Evolutionary conservation across 2,113 vertebrate species (phyloP).

Genomic region (Nothocercus julius): DNA sequence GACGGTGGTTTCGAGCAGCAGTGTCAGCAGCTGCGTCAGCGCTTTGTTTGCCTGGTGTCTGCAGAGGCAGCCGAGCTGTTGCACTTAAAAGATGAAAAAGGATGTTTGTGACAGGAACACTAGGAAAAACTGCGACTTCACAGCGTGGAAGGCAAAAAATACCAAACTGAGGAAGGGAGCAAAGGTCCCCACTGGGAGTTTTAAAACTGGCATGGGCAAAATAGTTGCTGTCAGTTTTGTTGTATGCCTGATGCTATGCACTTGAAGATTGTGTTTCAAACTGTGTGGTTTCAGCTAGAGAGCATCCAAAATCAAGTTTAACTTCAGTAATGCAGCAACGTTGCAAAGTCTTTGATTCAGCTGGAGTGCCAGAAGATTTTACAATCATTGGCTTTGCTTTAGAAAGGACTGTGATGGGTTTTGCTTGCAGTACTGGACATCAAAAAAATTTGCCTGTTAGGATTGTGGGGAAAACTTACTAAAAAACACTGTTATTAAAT

Average conservation of each 20-base stretch:
- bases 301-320: neutral
- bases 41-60: neutral
- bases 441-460: neutral
- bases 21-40: neutral
- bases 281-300: neutral
- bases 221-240: neutral
- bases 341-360: neutral
- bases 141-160: neutral
- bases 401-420: neutral
- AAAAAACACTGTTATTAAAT: neutral
- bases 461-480: neutral
- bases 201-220: neutral
- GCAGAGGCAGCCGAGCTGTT: neutral
- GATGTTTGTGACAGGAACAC: neutral
- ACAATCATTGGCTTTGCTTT: neutral
- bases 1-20: neutral
- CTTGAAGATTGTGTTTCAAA: neutral
- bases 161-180: neutral
- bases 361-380: neutral
- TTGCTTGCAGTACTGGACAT: neutral
- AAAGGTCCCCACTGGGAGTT: neutral
- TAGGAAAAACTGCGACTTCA: neutral
- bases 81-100: neutral
- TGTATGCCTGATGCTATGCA: neutral
- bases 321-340: fast-evolving